Conservation (phyloP, 2,797 vertebrate species). For the Pagetopsis macropterus region DNA sequence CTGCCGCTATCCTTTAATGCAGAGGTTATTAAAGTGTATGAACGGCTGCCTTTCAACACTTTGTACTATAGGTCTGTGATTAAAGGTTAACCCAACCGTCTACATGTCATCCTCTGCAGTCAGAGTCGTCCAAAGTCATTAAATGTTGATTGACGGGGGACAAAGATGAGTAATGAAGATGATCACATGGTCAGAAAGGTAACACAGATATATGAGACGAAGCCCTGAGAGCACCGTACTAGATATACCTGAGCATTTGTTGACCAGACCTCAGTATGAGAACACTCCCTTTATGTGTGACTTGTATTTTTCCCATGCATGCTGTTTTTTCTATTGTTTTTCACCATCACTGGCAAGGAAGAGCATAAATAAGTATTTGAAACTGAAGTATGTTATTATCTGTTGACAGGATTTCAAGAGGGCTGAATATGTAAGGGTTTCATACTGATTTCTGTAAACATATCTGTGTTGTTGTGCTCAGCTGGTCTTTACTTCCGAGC, state of each 20-base stretch:
- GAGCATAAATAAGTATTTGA: conserved; percentile 39
- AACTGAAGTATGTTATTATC: conserved; percentile 54
- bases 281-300: conserved; percentile 1
- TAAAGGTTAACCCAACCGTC: conserved; percentile 43
- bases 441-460: conserved; percentile 22
- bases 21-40: conserved; percentile 36
- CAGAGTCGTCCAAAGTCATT: conserved; percentile 10
- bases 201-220: not conserved
- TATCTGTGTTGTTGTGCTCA: conserved; percentile 31
- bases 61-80: conserved; percentile 48
- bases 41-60: conserved; percentile 60
- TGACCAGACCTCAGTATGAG: conserved; percentile 2
- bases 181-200: conserved; percentile 7
- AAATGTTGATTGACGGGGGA: conserved; percentile 38
- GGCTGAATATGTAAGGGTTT: conserved; percentile 48
- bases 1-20: conserved; percentile 31
- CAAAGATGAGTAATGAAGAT: conserved; percentile 18
- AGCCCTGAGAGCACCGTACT: not conserved
- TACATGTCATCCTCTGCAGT: conserved; percentile 19
- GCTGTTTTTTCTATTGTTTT: not conserved
- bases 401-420: conserved; percentile 46
- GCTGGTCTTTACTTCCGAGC: not conserved
- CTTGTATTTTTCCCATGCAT: conserved; percentile 4
- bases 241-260: not conserved
- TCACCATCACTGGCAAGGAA: not conserved